Evolutionary conservation across 2,797 vertebrate species (phyloP), one percentile per base, ranked within the genome.

Genomic region (Poeciliopsis infans): DNA sequence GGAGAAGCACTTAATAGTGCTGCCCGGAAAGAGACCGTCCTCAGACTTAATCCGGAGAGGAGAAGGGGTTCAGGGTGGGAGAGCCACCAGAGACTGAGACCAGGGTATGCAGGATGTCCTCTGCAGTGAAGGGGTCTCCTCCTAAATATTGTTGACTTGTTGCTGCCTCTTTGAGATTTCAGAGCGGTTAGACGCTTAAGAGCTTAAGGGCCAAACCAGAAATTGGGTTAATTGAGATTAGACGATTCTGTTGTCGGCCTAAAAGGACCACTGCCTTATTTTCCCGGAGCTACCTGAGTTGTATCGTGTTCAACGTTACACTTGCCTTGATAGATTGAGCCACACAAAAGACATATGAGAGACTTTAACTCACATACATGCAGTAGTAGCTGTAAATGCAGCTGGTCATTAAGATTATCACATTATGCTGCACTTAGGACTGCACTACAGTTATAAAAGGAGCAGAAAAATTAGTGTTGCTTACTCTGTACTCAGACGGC

Each of bases 211-310:
- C 88, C 89, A 83, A 88, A 86, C 87, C 78, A 88, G 90, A 93
- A 94, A 93, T 86, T 83, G 88, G 90, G 91, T 94, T 94, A 93
- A 93, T 94, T 93, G 88, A 94, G 92, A 93, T 95, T 93, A 93
- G 86, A 82, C 28, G 7, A 81, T 86, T 87, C 64, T 77, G 77
- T 43, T 75, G 79, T 82, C 72, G 77, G 76, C 66, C 79, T 76
- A 0, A 13, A 77, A 80, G 79, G 92, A 93, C 93, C 94, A 90
- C 90, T 85, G 10, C 74, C 53, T 82, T 20, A 80, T 64, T 25
- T 69, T 23, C 45, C 66, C 31, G 47, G 64, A 74, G 75, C 79
- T 82, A 57, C 74, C 81, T 79, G 57, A 72, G 70, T 72, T n/a
- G 77, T 79, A 74, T 78, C 71, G 83, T 59, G 66, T 31, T 25